phyloP scores from a whole-genome alignment of 1,140 invertebrate genomes.

The Dreissena rostriformis region DNA sequence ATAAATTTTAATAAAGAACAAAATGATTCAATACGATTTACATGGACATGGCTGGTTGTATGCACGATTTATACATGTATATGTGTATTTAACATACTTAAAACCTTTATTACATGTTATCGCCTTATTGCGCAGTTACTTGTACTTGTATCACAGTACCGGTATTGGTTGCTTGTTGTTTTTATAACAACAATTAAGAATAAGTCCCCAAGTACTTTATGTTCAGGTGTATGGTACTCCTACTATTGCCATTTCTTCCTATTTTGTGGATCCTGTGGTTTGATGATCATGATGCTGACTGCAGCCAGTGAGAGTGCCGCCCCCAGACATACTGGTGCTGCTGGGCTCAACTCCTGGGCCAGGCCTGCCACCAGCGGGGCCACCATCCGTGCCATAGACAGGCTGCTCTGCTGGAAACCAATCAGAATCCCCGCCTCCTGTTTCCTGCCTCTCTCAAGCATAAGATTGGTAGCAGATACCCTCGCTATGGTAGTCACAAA shows the following conservation, averaged over 20 bases:
- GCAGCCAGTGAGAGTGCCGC: constrained; percentile 58
- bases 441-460: constrained; percentile 67
- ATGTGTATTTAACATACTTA: no score
- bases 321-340: constrained; percentile 68
- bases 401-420: constrained; percentile 78
- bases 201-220: no score
- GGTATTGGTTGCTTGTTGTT: no score
- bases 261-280: constrained; percentile 60
- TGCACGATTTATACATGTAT: no score
- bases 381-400: constrained; percentile 78
- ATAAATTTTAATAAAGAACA: no score
- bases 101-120: no score
- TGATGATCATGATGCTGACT: constrained; percentile 62
- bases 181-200: no score
- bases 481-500: constrained; percentile 76
- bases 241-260: constrained; percentile 27
- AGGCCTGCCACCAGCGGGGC: constrained; percentile 79
- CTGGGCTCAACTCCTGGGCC: constrained; percentile 69
- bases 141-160: no score
- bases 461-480: constrained; percentile 75
- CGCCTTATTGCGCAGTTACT: no score
- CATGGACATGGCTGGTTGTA: no score
- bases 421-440: constrained; percentile 75
- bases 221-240: no score
- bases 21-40: no score